Evolutionary conservation across 2,888 invertebrate species (phyloP), one percentile per base, ranked within the genome.

Genomic region (Eupithecia subumbrata): DNA sequence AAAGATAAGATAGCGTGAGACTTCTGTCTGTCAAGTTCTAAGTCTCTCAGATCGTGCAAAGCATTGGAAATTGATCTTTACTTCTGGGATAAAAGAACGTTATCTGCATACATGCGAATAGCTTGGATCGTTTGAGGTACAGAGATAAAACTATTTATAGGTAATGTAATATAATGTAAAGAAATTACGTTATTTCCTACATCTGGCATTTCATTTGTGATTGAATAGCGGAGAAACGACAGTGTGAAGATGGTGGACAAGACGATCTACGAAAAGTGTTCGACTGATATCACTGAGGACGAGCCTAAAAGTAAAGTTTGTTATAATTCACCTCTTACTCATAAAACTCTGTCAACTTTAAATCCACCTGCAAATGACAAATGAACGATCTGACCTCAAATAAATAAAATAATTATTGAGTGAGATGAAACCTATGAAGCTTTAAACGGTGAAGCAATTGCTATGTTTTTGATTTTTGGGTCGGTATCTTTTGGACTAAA

Each of bases 221-320:
- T 5, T n/a, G n/a, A 3, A 5, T 11, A 30, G 34, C 9, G 66
- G 22, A 40, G n/a, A n/a, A 16, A 40, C 12, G 18, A 37, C 8
- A n/a, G 66, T 40, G n/a, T 68, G 22, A 43, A 68, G 16, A 68
- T 68, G 68, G 68, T 22, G 14, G 43, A 68, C 22, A 68, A 22
- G 25, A 11, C 25, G n/a, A 40, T 68, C 22, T 68, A 68, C 43
- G 68, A 68, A 43, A 68, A 68, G 40, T 68, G 68, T 45, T 68
- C 68, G 1, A 45, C 68, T 43, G 68, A 68, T 22, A 25, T 68
- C 4, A 22, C 43, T 2, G 68, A 45, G 40, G 43, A 67, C 18
- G 37, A 16, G 22, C 43, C 22, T 16, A 68, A 68, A 68, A 68
- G 68, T 68, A 25, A 68, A 64, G 34, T 64, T 64, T 64, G 25